Evolutionary conservation across 2,888 invertebrate species (phyloP), one percentile per base, ranked within the genome.

Genomic region (Drosophila engyochracea): DNA sequence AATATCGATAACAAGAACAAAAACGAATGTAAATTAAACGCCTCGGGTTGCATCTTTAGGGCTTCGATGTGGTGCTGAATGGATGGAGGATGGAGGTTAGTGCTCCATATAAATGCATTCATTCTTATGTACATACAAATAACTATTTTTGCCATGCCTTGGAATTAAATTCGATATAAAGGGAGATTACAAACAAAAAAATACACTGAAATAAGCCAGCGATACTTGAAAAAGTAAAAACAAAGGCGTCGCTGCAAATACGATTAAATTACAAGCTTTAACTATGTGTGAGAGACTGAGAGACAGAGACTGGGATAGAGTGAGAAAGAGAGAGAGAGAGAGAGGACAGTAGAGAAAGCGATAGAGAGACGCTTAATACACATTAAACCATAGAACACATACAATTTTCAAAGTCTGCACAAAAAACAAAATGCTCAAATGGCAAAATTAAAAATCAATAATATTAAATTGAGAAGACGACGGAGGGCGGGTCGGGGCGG

Each of bases 401-500:
- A 71, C 71, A 82, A 79, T 85, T 69, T 82, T 71, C 88, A 83
- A 90, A 89, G 85, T 89, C 75, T 75, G 90, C 83, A 67, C 25
- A 57, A 37, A 74, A 70, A 81, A 35, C 65, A 71, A 73, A 81
- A 87, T 76, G 73, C 70, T 72, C 74, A 80, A 89, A 89, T 72
- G 70, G 82, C 62, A 89, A 90, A 86, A 90, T 86, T 86, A 90
- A 89, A 86, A 90, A 86, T 86, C 91, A 79, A 86, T 86, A 86
- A 86, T 79, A 89, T 89, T 90, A 78, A 85, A 85, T 86, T 78
- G 81, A 88, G 70, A 65, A 67, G 64, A 58, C 51, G 35, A 31
- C 14, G 16, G 52, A 25, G 22, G 44, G n/a, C 25, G 41, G 41
- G 35, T 52, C 53, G 47, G 44, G 44, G 35, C 4, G 53, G 19